phyloP scores from a whole-genome alignment of 2,888 invertebrate genomes.

The Spodoptera picta region DNA sequence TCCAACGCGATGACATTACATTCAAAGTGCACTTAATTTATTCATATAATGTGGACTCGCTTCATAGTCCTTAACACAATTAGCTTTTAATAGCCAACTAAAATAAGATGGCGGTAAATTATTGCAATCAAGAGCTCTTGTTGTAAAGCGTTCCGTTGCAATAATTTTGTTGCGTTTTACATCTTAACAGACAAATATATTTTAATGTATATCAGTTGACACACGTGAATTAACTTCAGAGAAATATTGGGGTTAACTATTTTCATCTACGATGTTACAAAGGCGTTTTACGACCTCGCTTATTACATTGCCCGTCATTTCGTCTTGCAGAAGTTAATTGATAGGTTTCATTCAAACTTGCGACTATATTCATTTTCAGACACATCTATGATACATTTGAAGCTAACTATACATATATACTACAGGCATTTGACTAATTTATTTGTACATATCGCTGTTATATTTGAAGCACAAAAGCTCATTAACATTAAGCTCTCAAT shows the following conservation, averaged over 20 bases:
- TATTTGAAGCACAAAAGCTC: not conserved
- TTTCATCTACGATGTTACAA: conserved; percentile 48
- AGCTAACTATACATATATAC: no score
- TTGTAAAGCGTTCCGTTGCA: conserved; percentile 59
- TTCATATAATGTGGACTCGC: conserved; percentile 50
- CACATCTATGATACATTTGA: not conserved
- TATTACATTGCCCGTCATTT: conserved; percentile 32
- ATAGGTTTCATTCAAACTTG: conserved; percentile 25
- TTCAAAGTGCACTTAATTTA: conserved; percentile 41
- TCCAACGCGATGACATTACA: conserved; percentile 22
- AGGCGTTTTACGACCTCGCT: conserved; percentile 32
- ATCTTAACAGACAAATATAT: conserved; percentile 56
- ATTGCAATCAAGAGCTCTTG: conserved; percentile 75
- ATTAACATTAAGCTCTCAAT: not conserved
- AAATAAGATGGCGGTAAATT: conserved; percentile 79
- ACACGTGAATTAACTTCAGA: conserved; percentile 45
- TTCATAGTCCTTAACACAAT: conserved; percentile 79
- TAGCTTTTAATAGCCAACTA: conserved; percentile 76
- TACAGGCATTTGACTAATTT: no score
- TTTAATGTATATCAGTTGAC: conserved; percentile 58
- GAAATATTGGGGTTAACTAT: conserved; percentile 54
- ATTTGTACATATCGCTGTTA: not conserved
- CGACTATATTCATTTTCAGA: conserved; percentile 13
- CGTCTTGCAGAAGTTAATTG: conserved; percentile 37
- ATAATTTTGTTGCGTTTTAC: conserved; percentile 59